Conservation (phyloP, 2,888 invertebrate genomes). For the Latrodectus elegans region DNA sequence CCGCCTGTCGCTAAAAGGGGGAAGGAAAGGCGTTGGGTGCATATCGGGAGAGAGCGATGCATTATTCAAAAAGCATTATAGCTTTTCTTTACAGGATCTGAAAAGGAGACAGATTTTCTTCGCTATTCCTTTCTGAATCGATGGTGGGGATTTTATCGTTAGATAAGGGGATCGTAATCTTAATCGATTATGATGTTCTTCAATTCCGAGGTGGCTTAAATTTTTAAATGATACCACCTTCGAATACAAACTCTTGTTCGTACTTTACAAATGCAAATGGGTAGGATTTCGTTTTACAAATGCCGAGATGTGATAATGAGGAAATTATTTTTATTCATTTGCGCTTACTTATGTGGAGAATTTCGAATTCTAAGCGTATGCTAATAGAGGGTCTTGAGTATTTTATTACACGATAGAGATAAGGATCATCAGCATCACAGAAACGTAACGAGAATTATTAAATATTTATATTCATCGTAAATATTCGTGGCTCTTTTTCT, state of each 20-base stretch:
- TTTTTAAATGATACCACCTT: slow-evolving; percentile 44
- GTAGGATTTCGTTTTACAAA: slow-evolving; percentile 42
- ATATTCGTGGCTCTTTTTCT: slow-evolving; percentile 23
- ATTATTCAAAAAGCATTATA: slow-evolving; percentile 65
- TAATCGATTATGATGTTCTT: slow-evolving; percentile 43
- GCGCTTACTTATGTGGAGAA: neutral
- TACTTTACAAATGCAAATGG: slow-evolving; percentile 58
- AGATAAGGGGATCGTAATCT: slow-evolving; percentile 10
- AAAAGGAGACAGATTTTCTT: slow-evolving; percentile 50
- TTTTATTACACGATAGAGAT: slow-evolving; percentile 22
- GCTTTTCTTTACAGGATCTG: slow-evolving; percentile 58
- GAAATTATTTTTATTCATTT: slow-evolving; percentile 29
- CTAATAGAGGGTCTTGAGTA: slow-evolving; percentile 44
- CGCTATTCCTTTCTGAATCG: neutral
- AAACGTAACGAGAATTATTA: slow-evolving; percentile 6
- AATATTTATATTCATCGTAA: slow-evolving; percentile 20
- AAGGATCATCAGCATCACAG: neutral
- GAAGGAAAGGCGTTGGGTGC: neutral
- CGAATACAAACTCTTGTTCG: slow-evolving; percentile 27
- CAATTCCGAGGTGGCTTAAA: slow-evolving; percentile 39
- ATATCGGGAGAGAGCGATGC: slow-evolving; percentile 37
- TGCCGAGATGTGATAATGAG: slow-evolving; percentile 4
- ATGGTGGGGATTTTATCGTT: slow-evolving; percentile 41
- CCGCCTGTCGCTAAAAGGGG: slow-evolving; percentile 24
- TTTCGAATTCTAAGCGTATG: slow-evolving; percentile 39